Base-by-base conservation (phyloP, 2,888 invertebrate genomes). In the Phragmatobia fuliginosa region DNA sequence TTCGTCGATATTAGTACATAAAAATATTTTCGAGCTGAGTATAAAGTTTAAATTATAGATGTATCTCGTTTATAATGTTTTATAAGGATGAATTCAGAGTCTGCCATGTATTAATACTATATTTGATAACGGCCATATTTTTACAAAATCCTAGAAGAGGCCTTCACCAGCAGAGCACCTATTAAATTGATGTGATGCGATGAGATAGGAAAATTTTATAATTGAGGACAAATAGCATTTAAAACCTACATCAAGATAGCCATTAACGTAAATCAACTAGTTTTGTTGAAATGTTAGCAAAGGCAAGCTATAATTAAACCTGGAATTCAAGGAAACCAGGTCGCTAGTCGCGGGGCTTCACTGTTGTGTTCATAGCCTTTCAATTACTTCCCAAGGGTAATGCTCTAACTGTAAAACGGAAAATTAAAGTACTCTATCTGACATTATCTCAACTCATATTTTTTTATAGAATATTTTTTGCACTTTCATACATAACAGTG, bases 221-320 rank as follows among this genome's bases (percentile, higher is more conserved):
- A n/a, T 16, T 18, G 10, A 66, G 32, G 32, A 38, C 45, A 21
- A 18, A 33, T 60, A n/a, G 18, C 56, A 59, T 36, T 63, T 32
- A 70, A 70, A 66, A 58, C 21, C 8, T 11, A 10, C 67, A 62
- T 59, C 63, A 68, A 74, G 77, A 78, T 61, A 82, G 62, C 60
- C 78, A 70, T 71, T 75, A 66, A 52, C 68, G 69, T 67, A 71
- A 82, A 70, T 66, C 72, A 76, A 74, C 71, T 75, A 58, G 66
- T 63, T 63, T 67, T 62, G 45, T 69, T 72, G 79, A 77, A 80
- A 86, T 86, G 77, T 85, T 75, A 80, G 83, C 78, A 79, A 87
- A 83, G 83, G 83, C 77, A 76, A 81, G 84, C 79, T 87, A 88
- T 89, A 88, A 90, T 90, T 90, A 88, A 80, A 85, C 79, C 74